Evolutionary conservation across 1,140 invertebrate species (phyloP), one percentile per base, ranked within the genome.

Genomic region (Brachionus asplanchnoidis): DNA sequence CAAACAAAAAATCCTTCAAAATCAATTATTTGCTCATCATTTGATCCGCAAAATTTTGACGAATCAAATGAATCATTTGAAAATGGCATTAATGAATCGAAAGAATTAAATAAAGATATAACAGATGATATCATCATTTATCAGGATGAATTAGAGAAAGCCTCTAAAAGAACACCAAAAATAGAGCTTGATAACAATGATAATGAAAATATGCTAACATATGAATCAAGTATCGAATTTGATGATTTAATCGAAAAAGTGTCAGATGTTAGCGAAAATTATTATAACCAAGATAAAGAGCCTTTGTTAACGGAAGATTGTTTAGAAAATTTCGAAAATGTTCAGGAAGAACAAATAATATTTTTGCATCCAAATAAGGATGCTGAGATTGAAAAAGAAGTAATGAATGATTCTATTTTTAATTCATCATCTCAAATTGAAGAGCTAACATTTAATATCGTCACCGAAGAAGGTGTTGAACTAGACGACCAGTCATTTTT

Each of bases 401-500:
- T 36, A 77, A 77, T 14, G 1, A 4, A 77, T 36, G 36, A 28
- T 36, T 28, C 23, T 0, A 50, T 7, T 36, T 4, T 36, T 0
- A 36, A 2, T 36, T 36, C 32, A 7, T 7, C 32, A 36, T 17
- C 70, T 56, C 0, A 46, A 12, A 14, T 12, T 5, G 77, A 80
- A 28, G 77, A 80, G 36, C 20, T 42, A 5, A 2, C 1, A 8
- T 53, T 65, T 1, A 26, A 11, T 14, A 20, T 82, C 1, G 36
- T 65, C 5, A 65, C 79, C 11, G 23, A 82, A 82, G 65, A 68
- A 6, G 79, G 79, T 14, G 53, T 82, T n/a, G 9, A 44, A 3
- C 60, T 82, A n/a, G 79, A 82, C 26, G 79, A 82, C 40, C 53
- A 82, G 12, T 60, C 79, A 26, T 82, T 82, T 68, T 82, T 82